Conservation (phyloP, 2,113 vertebrate species). For the Heterocephalus glaber region DNA sequence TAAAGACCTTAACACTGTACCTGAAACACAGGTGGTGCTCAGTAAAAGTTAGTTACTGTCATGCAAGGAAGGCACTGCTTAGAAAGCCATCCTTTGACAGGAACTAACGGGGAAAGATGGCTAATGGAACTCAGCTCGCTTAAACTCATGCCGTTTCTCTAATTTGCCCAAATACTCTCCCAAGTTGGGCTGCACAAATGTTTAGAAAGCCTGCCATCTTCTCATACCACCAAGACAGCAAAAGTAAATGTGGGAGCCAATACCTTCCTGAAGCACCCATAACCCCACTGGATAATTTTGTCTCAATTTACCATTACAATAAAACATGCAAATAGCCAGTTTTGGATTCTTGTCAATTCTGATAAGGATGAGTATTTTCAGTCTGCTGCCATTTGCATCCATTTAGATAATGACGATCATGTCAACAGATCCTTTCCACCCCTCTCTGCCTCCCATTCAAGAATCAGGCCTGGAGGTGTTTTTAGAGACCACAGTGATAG, state of each 20-base stretch:
- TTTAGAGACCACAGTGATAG: constrained; percentile 55
- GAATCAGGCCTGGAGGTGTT: constrained; percentile 44
- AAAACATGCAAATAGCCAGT: constrained; percentile 29
- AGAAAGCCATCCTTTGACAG: not conserved
- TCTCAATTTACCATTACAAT: constrained; percentile 7
- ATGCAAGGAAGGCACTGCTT: not conserved
- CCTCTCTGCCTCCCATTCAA: constrained; percentile 53
- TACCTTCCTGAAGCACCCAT: not conserved
- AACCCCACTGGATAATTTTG: not conserved
- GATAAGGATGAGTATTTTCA: constrained; percentile 28
- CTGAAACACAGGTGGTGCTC: not conserved
- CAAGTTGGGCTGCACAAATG: not conserved
- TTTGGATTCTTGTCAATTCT: constrained; percentile 35
- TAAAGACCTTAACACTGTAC: not conserved
- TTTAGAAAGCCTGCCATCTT: constrained; percentile 16
- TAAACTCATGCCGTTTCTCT: not conserved
- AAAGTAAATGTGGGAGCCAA: not conserved
- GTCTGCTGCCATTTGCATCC: constrained; percentile 52
- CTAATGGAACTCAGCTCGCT: not conserved
- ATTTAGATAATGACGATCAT: constrained; percentile 66
- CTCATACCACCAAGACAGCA: not conserved
- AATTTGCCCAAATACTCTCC: not conserved
- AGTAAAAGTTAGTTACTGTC: not conserved
- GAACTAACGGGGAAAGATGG: not conserved
- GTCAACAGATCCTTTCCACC: constrained; percentile 23